Percentiles rank a stretch among this genome's conserved stretches.
Conservation (phyloP, 2,113 vertebrate species). For the Odocoileus hemionus region DNA sequence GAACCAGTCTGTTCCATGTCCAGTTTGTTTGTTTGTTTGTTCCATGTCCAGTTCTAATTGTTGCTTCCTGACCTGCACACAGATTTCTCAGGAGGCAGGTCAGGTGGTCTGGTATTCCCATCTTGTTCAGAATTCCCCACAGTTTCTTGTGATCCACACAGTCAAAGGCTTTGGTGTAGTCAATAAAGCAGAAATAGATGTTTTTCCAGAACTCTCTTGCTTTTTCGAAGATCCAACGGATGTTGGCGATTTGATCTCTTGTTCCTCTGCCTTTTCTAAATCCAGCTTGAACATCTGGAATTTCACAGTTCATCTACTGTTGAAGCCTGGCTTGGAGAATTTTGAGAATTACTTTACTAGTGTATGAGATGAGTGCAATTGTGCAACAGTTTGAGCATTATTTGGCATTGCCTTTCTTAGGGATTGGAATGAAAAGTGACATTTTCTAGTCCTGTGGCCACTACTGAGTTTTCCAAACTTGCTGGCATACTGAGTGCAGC, state of each 20-base stretch:
- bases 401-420: not conserved
- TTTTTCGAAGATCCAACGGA: not conserved
- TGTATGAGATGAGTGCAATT: not conserved
- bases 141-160: not conserved
- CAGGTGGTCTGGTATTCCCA: not conserved
- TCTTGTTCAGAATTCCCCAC: not conserved
- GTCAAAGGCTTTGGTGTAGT: not conserved
- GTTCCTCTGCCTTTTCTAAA: not conserved
- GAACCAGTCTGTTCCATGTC: not conserved
- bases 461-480: not conserved
- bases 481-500: not conserved
- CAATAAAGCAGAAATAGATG: not conserved
- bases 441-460: not conserved
- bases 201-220: not conserved
- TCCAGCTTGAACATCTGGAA: not conserved
- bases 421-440: not conserved
- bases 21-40: not conserved
- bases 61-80: not conserved
- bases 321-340: not conserved
- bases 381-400: not conserved
- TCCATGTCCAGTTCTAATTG: not conserved
- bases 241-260: not conserved
- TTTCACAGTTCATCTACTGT: not conserved
- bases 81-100: not conserved
- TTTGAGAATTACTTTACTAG: not conserved